Conservation (phyloP, 1,140 invertebrate species). For the Anthonomus grandis region DNA sequence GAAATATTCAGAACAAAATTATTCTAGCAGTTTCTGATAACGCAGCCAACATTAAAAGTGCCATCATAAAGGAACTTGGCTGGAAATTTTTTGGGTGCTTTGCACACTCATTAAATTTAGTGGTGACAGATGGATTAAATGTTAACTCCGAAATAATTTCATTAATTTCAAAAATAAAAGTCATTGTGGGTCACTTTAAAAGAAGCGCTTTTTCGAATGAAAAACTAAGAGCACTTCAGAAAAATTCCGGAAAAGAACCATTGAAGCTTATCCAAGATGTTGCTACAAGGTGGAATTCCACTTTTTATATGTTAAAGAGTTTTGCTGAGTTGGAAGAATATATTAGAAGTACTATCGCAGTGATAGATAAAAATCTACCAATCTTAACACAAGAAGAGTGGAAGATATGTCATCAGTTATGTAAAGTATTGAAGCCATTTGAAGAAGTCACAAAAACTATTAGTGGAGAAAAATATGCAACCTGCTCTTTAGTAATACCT, state of each 20-base stretch:
- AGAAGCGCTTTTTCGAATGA: slow-evolving; percentile 4
- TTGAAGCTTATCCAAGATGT: slow-evolving; percentile 21
- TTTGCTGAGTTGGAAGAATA: slow-evolving; percentile 26
- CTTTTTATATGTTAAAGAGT: slow-evolving; percentile 23
- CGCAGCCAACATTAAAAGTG: slow-evolving; percentile 35
- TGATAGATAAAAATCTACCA: slow-evolving; percentile 5
- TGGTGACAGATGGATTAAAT: slow-evolving; percentile 17
- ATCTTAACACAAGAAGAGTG: slow-evolving; percentile 22
- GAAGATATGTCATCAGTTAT: slow-evolving; percentile 14
- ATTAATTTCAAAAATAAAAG: slow-evolving; percentile 8
- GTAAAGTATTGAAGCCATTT: slow-evolving; percentile 32
- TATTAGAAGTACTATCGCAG: slow-evolving; percentile 4
- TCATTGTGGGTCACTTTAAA: slow-evolving; percentile 21
- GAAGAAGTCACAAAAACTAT: slow-evolving; percentile 33
- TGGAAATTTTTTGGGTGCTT: slow-evolving; percentile 39
- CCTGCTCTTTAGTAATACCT: slow-evolving; percentile 32
- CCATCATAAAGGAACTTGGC: slow-evolving; percentile 27
- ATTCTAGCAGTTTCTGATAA: slow-evolving; percentile 36
- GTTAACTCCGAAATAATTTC: neutral
- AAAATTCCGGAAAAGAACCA: slow-evolving; percentile 3
- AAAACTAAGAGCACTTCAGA: slow-evolving; percentile 10
- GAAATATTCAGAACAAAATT: slow-evolving; percentile 32
- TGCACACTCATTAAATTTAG: slow-evolving; percentile 39
- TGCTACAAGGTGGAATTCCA: slow-evolving; percentile 27
- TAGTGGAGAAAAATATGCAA: slow-evolving; percentile 32